These are phyloP conservation scores for Coenobita brevimanus DNA, from an alignment of 1,140 invertebrate species.

Conservation along the genomic window DNA sequence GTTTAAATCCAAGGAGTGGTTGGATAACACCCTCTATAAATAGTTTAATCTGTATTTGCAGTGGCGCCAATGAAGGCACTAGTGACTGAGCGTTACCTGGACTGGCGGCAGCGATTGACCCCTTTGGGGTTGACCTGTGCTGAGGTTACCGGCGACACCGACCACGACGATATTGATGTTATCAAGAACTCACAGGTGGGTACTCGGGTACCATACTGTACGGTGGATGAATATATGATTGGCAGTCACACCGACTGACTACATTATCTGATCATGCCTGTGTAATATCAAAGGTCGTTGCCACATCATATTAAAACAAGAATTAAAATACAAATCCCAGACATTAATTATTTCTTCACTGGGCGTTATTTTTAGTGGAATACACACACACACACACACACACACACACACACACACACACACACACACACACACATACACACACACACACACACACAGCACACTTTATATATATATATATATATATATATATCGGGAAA, in stretches of 20 bases:
- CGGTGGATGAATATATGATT: too few species aligned
- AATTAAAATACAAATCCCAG: too few species aligned
- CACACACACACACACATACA: not conserved
- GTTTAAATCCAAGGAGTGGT: too few species aligned
- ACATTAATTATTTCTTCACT: too few species aligned
- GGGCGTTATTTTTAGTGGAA: too few species aligned
- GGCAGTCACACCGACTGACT: too few species aligned
- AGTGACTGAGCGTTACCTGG: conserved; percentile 81
- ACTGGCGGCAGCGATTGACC: conserved; percentile 84
- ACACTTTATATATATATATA: not conserved
- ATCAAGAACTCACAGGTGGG: conserved; percentile 56
- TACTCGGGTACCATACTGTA: too few species aligned
- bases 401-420: too few species aligned
- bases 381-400: too few species aligned
- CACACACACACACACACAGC: not conserved
- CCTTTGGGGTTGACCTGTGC: conserved; percentile 79
- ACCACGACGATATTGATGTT: conserved; percentile 78
- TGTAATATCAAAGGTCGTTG: too few species aligned
- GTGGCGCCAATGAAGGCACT: conserved; percentile 87
- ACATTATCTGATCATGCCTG: too few species aligned
- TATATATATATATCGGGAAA: not conserved
- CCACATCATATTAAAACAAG: too few species aligned
- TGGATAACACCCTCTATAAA: not conserved
- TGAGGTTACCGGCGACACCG: conserved; percentile 85
- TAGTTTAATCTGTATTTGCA: not conserved